Evolutionary conservation across 2,888 invertebrate species (phyloP), one percentile per base, ranked within the genome.

Genomic region (Podabrus alpinus): DNA sequence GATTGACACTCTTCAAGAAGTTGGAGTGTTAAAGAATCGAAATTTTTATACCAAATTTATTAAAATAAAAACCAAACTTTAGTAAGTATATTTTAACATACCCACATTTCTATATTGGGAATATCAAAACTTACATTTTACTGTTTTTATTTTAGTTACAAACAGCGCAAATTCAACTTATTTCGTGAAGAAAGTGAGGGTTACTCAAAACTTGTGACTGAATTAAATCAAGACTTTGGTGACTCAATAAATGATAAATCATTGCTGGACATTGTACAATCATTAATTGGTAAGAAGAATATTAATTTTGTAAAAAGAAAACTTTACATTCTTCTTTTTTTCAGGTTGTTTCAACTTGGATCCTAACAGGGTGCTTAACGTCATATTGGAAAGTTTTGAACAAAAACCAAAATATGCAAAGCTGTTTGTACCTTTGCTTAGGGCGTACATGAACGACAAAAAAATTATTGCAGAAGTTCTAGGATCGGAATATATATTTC

Each of bases 111-210:
- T 24, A 19, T 21, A n/a, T n/a, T n/a, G n/a, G n/a, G n/a, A n/a
- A n/a, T n/a, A 10, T 25, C 9, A 72, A 17, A 59, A 45, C 9
- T 17, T 24, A 16, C 10, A 59, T 24, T n/a, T 25, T 9, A 15
- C 24, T 15, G 0, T 3, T 79, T 78, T 76, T 79, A 75, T 91
- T 92, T 77, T 88, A 99, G 99, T 87, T 99, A 99, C 88, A 99
- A 99, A 87, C 99, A 99, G 88, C 94, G 98, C 83, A 99, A 99
- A 85, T 99, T 98, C 88, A 99, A 99, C 89, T 90, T 99, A 83
- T 95, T 99, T 85, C 92, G 99, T 71, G 99, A 99, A 89, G 99
- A 99, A 89, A 97, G 96, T 88, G 99, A 99, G 90, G 99, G 99
- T 7, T 99, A 97, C 89, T 95, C 99, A 1, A 99, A 99, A 87